A percentile compares a stretch with the other conserved stretches of the same genome.
Conservation (phyloP, 1,140 invertebrate species). For the Steinernema khuongi region DNA sequence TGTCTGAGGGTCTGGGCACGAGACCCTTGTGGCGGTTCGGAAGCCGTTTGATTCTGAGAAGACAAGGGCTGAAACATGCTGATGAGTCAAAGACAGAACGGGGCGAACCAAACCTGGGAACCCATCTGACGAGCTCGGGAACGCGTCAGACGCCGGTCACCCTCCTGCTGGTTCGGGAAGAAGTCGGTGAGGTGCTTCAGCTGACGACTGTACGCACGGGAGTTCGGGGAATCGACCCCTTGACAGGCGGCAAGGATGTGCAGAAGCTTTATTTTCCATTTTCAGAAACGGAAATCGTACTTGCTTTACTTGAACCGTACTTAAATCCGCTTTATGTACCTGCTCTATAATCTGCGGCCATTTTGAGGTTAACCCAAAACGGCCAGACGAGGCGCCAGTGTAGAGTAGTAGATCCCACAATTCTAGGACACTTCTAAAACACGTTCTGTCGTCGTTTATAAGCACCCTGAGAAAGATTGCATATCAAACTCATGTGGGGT, state of each 20-base stretch:
- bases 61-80: neutral
- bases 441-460: too few relatives aligned
- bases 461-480: too few relatives aligned
- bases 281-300: too few relatives aligned
- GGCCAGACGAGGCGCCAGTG: too few relatives aligned
- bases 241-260: neutral
- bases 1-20: conserved; percentile 4
- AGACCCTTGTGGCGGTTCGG: neutral
- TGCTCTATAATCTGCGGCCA: too few relatives aligned
- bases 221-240: neutral
- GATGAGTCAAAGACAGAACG: neutral
- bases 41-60: neutral
- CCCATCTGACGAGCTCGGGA: conserved; percentile 29
- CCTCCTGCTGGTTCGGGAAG: conserved; percentile 28
- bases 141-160: conserved; percentile 27
- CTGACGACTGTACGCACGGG: neutral
- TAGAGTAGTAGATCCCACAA: too few relatives aligned
- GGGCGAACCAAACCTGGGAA: conserved; percentile 18
- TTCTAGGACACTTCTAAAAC: too few relatives aligned
- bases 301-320: too few relatives aligned
- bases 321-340: too few relatives aligned
- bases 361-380: too few relatives aligned
- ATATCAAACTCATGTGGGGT: too few relatives aligned
- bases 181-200: conserved; percentile 30
- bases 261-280: too few relatives aligned